Conservation (phyloP, 2,113 vertebrate species). For the Gopherus evgoodei region DNA sequence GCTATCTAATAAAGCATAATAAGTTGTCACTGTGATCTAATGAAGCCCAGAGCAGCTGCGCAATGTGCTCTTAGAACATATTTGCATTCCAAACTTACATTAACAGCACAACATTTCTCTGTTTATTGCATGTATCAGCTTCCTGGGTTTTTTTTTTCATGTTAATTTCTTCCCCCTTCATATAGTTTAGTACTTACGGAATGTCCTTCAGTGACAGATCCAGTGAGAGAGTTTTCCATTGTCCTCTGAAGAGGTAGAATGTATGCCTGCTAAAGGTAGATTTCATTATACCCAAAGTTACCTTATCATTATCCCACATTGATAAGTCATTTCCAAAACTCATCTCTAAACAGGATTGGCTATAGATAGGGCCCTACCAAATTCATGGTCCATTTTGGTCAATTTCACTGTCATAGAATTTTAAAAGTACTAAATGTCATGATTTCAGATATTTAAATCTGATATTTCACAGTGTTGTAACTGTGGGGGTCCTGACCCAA, state of each 20-base stretch:
- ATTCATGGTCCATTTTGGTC: no score
- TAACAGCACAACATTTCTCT: neutral
- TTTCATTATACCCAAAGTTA: neutral
- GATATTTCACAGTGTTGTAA: no score
- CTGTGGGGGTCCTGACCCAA: no score
- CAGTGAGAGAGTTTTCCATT: neutral
- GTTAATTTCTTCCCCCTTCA: neutral
- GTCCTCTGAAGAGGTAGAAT: neutral
- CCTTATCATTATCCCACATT: neutral
- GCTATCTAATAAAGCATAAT: neutral
- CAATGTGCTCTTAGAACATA: fast-evolving
- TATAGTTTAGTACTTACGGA: neutral
- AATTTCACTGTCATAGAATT: no score
- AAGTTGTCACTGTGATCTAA: neutral
- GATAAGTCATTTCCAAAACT: neutral
- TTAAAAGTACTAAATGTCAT: no score
- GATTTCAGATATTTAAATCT: no score
- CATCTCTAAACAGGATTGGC: neutral
- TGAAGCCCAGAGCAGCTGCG: neutral
- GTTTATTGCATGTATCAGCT: fast-evolving
- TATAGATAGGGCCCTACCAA: neutral
- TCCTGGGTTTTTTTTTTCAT: neutral
- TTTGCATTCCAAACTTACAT: neutral
- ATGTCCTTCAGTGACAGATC: neutral
- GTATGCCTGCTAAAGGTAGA: neutral